A percentile compares a stretch with the other conserved stretches of the same genome.
These are phyloP conservation scores for Xylota sylvarum DNA, from an alignment of 2,888 invertebrate species.

Conservation along the genomic window DNA sequence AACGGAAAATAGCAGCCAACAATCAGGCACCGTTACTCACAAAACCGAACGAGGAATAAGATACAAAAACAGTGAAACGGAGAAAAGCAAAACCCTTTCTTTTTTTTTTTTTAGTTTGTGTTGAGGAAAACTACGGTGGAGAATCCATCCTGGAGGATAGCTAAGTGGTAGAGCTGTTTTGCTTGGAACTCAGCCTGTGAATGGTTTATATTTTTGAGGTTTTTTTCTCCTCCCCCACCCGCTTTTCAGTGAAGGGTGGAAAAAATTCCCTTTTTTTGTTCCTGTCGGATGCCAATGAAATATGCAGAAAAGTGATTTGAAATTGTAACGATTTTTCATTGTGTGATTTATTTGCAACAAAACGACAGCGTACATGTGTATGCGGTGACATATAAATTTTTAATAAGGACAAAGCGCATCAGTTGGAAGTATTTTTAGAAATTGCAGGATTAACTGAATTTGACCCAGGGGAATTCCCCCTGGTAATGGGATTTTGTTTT, in stretches of 20 bases:
- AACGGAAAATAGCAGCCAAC: slow-evolving; percentile 66
- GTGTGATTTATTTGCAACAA: slow-evolving; percentile 34
- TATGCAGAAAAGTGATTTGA: slow-evolving; percentile 54
- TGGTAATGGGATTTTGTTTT: too few relatives aligned
- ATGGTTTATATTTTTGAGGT: slow-evolving; percentile 25
- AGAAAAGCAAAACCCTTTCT: slow-evolving; percentile 1
- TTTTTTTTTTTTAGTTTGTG: neutral
- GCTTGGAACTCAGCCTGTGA: neutral
- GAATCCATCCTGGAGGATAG: slow-evolving; percentile 13
- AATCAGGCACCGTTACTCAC: slow-evolving; percentile 57
- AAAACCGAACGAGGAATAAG: slow-evolving; percentile 7
- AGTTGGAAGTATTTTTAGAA: too few relatives aligned
- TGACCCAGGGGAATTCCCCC: too few relatives aligned
- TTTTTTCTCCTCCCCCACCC: neutral
- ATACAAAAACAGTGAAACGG: neutral
- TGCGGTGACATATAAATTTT: slow-evolving; percentile 23
- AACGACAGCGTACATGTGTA: neutral
- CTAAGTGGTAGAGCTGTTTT: slow-evolving; percentile 34
- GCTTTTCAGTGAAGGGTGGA: neutral
- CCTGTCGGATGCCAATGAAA: slow-evolving; percentile 62
- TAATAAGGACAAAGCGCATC: neutral
- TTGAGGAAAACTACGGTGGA: neutral
- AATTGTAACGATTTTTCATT: slow-evolving; percentile 55
- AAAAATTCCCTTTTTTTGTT: neutral
- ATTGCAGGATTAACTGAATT: too few relatives aligned